Base-by-base conservation (phyloP, 2,888 invertebrate species). In the Sicus ferrugineus region DNA sequence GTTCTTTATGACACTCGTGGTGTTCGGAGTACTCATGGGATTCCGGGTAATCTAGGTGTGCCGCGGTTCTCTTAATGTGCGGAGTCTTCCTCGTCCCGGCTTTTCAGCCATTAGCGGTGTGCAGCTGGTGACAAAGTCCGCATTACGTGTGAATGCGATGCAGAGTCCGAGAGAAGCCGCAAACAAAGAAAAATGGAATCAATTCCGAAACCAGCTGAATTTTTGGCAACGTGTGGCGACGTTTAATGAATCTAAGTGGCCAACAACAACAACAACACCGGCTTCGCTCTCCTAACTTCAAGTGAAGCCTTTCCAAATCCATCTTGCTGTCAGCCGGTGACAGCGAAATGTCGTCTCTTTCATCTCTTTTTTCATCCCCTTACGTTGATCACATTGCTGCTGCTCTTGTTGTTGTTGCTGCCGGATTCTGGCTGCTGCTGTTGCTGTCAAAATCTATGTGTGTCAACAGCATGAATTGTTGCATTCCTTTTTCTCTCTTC, bases 391-490 rank as follows among this genome's bases (percentile, higher is more conserved):
- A 30, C 7, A 19, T 59, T 31, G 23, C 23, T 59, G 30, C 31
- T n/a, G n/a, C n/a, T n/a, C n/a, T n/a, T n/a, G n/a, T n/a, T n/a
- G n/a, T n/a, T n/a, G n/a, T n/a, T n/a, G n/a, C n/a, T n/a, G n/a
- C n/a, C n/a, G n/a, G n/a, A n/a, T n/a, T n/a, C n/a, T n/a, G 48
- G 21, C 26, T 64, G 9, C 2, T 3, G 16, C 21, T 38, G 63
- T 56, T 59, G 65, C 65, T 73, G 68, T 73, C 70, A 71, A 67
- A 68, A 74, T 73, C 75, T 73, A 70, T 76, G 75, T 75, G 75
- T 76, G 75, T 76, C 75, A 76, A 74, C 74, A 75, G 71, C 68
- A 69, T 71, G 67, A 67, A 70, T 52, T 70, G 56, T 69, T 56
- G 61, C 62, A 54, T 42, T 58, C 30, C 59, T 48, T 70, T 52